Percentiles rank a stretch among this genome's conserved stretches.
These are phyloP conservation scores for Nymphalis polychloros DNA, from an alignment of 2,888 invertebrate genomes.

Conservation along the genomic window DNA sequence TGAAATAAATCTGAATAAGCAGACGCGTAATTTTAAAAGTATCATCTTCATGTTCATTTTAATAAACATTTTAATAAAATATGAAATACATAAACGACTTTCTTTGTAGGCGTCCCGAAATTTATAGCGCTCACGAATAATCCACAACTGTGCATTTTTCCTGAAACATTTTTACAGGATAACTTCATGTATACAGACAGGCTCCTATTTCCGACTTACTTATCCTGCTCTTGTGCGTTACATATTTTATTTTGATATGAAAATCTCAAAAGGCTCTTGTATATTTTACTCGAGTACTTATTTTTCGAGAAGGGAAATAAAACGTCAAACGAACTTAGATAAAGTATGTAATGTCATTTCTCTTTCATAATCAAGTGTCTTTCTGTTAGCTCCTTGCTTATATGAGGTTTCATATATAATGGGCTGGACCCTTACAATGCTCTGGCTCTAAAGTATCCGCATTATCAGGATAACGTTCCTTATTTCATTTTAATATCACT, in stretches of 20 bases:
- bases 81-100: not conserved
- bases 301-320: not conserved
- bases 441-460: too few species aligned
- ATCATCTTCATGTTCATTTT: not conserved
- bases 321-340: too few species aligned
- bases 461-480: too few species aligned
- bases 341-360: too few species aligned
- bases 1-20: not conserved
- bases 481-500: too few species aligned
- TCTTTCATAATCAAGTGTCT: too few species aligned
- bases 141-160: conserved; percentile 26
- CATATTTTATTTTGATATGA: conserved; percentile 4
- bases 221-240: not conserved
- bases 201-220: conserved; percentile 17
- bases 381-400: too few species aligned
- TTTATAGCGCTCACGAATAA: conserved; percentile 30
- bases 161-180: conserved; percentile 22
- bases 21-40: conserved; percentile 4
- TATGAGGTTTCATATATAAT: too few species aligned
- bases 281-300: not conserved
- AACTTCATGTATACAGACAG: conserved; percentile 14
- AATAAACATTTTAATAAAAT: conserved; percentile 12
- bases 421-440: too few species aligned
- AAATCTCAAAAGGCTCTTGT: conserved; percentile 4
- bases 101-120: conserved; percentile 18